Evolutionary conservation across 2,113 vertebrate species (phyloP), one percentile per base, ranked within the genome.

Genomic region (Tetraodon nigroviridis): DNA sequence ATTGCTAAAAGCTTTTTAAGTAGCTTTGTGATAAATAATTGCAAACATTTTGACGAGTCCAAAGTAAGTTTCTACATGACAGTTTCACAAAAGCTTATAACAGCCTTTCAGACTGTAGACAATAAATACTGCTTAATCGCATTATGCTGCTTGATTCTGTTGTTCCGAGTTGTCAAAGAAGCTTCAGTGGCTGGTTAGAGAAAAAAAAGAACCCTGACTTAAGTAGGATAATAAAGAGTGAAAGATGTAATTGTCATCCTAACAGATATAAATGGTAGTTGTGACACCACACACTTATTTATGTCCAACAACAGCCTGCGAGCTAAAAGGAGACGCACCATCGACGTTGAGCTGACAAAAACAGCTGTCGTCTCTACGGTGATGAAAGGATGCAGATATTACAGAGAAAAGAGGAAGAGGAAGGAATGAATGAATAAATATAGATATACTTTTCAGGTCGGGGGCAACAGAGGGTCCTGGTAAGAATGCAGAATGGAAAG

Each of bases 381-480:
- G 84, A 89, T 85, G 40, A 88, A 89, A 87, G 81, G 3, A 68
- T 64, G 4, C 6, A 16, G 73, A 76, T 63, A 29, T 49, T 19
- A 27, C 32, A 10, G 29, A 60, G 65, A 75, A 71, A 75, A 59
- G 64, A 42, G 47, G 79, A 65, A 57, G 63, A 69, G 68, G 48
- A 63, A 65, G 64, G 17, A 78, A 82, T 78, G 81, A 73, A 76
- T 77, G 73, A 87, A 78, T 67, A 83, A 82, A 84, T 85, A 88
- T 83, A 87, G 81, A 82, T 49, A 51, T 65, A 70, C 45, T 61
- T 71, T 55, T 84, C 61, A 78, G 67, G 79, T 42, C 6, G 0
- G 2, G 45, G 29, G 24, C 52, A 24, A 41, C 1, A 17, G 51
- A 71, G 80, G 73, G 82, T 83, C 72, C 76, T 3, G n/a, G 32